These are phyloP conservation scores for Menura novaehollandiae DNA, from an alignment of 2,113 vertebrate species.

Conservation along the genomic window DNA sequence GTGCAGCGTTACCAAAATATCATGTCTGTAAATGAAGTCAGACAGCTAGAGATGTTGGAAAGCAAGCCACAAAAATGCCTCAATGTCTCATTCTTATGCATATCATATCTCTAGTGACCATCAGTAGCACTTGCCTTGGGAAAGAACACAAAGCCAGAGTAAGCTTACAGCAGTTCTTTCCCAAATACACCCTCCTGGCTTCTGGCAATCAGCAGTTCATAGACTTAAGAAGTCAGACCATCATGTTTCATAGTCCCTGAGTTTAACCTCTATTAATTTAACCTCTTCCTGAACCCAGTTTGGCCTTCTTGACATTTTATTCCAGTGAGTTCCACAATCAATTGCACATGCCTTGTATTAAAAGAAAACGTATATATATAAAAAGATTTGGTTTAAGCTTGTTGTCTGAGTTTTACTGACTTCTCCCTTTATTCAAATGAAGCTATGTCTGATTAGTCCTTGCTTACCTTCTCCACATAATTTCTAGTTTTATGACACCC, in stretches of 20 bases:
- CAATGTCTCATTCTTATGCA: neutral
- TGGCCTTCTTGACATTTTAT: neutral
- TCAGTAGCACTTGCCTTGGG: conserved; percentile 48
- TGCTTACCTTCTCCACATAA: neutral
- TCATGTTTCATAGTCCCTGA: neutral
- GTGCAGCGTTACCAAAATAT: neutral
- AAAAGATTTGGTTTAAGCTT: neutral
- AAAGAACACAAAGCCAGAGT: conserved; percentile 43
- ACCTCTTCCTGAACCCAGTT: conserved; percentile 17
- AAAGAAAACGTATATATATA: too few species aligned
- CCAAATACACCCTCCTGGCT: conserved; percentile 16
- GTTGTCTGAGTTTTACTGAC: neutral
- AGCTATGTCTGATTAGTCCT: neutral
- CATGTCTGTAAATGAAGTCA: neutral
- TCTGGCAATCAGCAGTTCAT: conserved; percentile 16
- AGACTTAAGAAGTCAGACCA: conserved; percentile 22
- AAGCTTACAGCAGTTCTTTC: conserved; percentile 44
- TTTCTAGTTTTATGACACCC: neutral
- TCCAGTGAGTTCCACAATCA: neutral
- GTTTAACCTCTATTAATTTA: conserved; percentile 25
- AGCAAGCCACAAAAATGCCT: neutral
- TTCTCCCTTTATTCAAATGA: neutral
- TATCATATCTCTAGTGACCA: conserved; percentile 48
- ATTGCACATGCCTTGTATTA: neutral
- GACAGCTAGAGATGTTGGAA: neutral